phyloP scores from a whole-genome alignment of 2,113 vertebrate genomes.

The Hippocampus abdominalis region DNA sequence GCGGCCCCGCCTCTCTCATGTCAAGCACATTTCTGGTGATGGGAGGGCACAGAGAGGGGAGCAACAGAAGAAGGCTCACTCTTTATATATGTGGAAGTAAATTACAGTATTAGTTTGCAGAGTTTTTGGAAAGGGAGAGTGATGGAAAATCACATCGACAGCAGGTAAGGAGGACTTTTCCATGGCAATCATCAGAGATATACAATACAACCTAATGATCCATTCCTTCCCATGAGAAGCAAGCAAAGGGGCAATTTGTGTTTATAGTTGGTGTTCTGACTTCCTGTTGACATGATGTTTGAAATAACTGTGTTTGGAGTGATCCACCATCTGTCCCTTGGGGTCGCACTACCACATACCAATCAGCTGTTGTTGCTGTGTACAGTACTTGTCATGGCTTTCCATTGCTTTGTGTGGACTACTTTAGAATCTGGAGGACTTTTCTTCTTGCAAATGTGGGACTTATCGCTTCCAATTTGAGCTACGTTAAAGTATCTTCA shows the following conservation, averaged over 20 bases:
- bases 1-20: conserved; percentile 35
- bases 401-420: conserved; percentile 6
- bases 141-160: not conserved
- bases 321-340: conserved; percentile 56
- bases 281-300: conserved; percentile 58
- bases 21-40: conserved; percentile 46
- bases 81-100: not conserved
- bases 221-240: conserved; percentile 18
- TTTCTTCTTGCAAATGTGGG: conserved; percentile 13
- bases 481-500: conserved; percentile 13
- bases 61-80: conserved; percentile 8
- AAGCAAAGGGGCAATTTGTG: conserved; percentile 34
- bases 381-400: conserved; percentile 39
- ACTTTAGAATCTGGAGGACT: conserved; percentile 15
- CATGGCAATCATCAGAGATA: not conserved
- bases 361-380: conserved; percentile 14
- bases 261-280: conserved; percentile 39
- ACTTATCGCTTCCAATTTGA: conserved; percentile 5
- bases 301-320: conserved; percentile 55
- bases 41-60: conserved; percentile 44
- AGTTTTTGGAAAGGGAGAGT: not conserved
- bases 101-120: not conserved
- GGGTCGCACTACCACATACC: conserved; percentile 32
- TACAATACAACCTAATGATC: not conserved
- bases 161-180: conserved; percentile 44